Conservation (phyloP, 2,888 invertebrate species). For the Halictus ligatus region DNA sequence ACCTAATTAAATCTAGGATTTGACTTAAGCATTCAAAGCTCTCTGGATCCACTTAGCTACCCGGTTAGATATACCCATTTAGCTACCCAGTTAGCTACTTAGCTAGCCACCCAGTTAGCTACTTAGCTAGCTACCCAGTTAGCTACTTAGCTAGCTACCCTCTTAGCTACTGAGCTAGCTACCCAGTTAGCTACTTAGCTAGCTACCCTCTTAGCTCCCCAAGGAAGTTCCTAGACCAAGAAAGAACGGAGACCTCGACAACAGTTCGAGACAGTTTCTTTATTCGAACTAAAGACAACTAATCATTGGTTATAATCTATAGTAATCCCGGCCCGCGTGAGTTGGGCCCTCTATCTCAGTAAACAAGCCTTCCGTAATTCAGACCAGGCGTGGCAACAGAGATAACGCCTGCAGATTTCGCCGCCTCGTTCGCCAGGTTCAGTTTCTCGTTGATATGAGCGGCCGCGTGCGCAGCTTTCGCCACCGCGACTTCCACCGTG, state of each 20-base stretch:
- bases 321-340: constrained; percentile 13
- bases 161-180: no score
- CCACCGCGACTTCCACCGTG: constrained; percentile 77
- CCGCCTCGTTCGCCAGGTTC: constrained; percentile 69
- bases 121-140: no score
- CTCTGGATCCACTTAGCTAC: no score
- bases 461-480: constrained; percentile 78
- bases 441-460: constrained; percentile 79
- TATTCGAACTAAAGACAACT: constrained; percentile 33
- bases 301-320: constrained; percentile 20
- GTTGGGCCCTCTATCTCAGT: constrained; percentile 21
- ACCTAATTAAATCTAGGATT: no score
- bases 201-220: neutral
- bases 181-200: no score
- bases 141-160: no score
- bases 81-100: no score
- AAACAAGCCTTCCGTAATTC: constrained; percentile 60
- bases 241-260: neutral
- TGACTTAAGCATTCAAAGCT: no score
- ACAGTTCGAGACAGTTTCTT: constrained; percentile 20
- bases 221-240: neutral
- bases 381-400: constrained; percentile 53
- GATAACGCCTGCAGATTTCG: constrained; percentile 55
- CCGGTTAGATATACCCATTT: no score
- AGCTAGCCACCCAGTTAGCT: no score